phyloP scores from a whole-genome alignment of 35 echinoderm and acorn worm species.

The Stichopus chloronotus region DNA sequence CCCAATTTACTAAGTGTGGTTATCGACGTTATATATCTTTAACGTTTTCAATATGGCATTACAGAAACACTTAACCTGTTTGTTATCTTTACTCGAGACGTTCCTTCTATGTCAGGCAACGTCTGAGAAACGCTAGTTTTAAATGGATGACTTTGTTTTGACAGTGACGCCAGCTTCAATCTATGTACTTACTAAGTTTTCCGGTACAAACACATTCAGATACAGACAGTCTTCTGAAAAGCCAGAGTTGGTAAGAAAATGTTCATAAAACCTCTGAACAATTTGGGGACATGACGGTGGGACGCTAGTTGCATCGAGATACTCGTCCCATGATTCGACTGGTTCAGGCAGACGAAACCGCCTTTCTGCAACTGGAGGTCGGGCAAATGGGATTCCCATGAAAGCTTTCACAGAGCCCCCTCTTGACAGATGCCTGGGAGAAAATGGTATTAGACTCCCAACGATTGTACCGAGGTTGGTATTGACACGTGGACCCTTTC shows the following conservation, averaged over 20 bases:
- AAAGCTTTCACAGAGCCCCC: neutral
- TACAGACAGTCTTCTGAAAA: constrained; percentile 60
- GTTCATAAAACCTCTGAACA: neutral
- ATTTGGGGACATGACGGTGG: constrained; percentile 34
- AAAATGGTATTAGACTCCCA: neutral
- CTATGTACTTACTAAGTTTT: neutral
- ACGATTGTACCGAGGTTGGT: neutral
- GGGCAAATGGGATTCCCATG: constrained; percentile 47
- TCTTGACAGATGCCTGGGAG: neutral
- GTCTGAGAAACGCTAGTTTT: no score
- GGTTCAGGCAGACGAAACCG: constrained; percentile 39
- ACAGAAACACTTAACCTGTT: no score
- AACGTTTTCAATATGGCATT: no score
- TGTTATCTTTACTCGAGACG: no score
- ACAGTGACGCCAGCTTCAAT: no score
- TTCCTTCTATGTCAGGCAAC: no score
- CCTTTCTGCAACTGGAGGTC: constrained; percentile 32
- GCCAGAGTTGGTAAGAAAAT: neutral
- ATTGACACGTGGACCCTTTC: no score
- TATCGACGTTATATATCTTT: no score
- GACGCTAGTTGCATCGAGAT: neutral
- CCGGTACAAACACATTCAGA: constrained; percentile 46
- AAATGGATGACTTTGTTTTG: no score
- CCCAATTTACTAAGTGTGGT: no score
- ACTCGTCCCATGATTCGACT: neutral